phyloP scores from a whole-genome alignment of 2,113 vertebrate genomes.

The western clawed frog (Xenopus tropicalis) region DNA sequence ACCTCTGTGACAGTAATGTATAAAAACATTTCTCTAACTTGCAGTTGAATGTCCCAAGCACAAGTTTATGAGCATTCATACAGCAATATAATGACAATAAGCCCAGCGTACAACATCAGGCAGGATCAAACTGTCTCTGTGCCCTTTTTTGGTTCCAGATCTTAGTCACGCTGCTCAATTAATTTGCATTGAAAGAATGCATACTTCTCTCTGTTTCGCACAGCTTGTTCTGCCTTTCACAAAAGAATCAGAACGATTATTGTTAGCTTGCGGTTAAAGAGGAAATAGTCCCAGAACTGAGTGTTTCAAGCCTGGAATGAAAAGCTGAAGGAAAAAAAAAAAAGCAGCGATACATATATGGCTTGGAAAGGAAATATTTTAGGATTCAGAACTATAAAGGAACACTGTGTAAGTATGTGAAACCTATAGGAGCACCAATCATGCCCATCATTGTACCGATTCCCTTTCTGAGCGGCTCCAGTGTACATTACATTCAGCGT shows the following conservation, averaged over 20 bases:
- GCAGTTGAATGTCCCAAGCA: too few species aligned
- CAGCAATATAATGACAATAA: too few species aligned
- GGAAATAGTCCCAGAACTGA: not conserved
- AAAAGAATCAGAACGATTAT: slow-evolving; percentile 5
- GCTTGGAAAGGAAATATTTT: slow-evolving; percentile 14
- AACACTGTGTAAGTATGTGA: too few species aligned
- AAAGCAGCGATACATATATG: slow-evolving; percentile 13
- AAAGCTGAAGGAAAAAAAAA: not conserved
- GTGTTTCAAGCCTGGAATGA: not conserved
- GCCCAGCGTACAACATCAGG: not conserved
- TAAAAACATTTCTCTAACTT: too few species aligned
- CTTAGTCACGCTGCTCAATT: not conserved
- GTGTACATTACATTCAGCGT: slow-evolving; percentile 68
- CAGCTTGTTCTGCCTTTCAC: slow-evolving; percentile 18
- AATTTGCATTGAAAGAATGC: slow-evolving; percentile 23
- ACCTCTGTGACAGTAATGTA: too few species aligned
- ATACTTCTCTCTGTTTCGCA: slow-evolving; percentile 12
- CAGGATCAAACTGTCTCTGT: not conserved
- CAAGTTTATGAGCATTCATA: too few species aligned
- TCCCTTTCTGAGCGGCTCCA: slow-evolving; percentile 64
- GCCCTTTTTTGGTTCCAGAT: slow-evolving; percentile 8
- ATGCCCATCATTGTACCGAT: slow-evolving; percentile 48
- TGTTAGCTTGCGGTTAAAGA: not conserved
- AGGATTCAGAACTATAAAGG: too few species aligned
- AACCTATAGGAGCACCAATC: not conserved